Percentiles rank a stretch among this genome's conserved stretches.
Evolutionary conservation across 2,888 invertebrate species (phyloP).

Genomic region (Tholera decimalis): DNA sequence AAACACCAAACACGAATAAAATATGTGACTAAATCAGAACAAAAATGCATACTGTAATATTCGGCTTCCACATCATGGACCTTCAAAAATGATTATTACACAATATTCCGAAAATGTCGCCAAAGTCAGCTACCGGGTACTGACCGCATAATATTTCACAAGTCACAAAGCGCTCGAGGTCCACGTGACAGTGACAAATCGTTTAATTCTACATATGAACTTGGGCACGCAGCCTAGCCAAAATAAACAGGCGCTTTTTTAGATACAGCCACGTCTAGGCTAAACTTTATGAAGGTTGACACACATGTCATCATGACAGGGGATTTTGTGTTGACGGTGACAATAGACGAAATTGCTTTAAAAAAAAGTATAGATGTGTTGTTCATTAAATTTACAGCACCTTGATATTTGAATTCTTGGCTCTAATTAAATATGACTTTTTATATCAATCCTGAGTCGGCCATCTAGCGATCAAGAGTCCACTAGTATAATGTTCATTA

Average conservation of each 20-base stretch:
- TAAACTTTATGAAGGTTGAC: conserved; percentile 36
- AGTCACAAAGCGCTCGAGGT: conserved; percentile 69
- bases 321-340: conserved; percentile 12
- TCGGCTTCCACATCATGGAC: conserved; percentile 12
- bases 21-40: background rate
- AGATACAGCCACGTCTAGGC: conserved; percentile 33
- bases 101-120: conserved; percentile 59
- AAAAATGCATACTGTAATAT: background rate
- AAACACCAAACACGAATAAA: background rate
- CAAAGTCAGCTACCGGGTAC: conserved; percentile 55
- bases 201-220: conserved; percentile 68
- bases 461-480: too few relatives aligned
- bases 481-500: too few relatives aligned
- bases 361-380: background rate
- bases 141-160: conserved; percentile 73
- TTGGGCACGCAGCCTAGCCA: conserved; percentile 53
- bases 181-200: conserved; percentile 70
- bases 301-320: conserved; percentile 23
- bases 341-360: conserved; percentile 1
- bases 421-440: too few relatives aligned
- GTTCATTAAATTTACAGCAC: too few relatives aligned
- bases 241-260: conserved; percentile 66
- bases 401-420: too few relatives aligned
- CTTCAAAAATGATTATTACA: conserved; percentile 60
- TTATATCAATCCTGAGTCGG: too few relatives aligned